Base-by-base conservation (phyloP, 2,113 vertebrate species). In the Phoenicopterus ruber region DNA sequence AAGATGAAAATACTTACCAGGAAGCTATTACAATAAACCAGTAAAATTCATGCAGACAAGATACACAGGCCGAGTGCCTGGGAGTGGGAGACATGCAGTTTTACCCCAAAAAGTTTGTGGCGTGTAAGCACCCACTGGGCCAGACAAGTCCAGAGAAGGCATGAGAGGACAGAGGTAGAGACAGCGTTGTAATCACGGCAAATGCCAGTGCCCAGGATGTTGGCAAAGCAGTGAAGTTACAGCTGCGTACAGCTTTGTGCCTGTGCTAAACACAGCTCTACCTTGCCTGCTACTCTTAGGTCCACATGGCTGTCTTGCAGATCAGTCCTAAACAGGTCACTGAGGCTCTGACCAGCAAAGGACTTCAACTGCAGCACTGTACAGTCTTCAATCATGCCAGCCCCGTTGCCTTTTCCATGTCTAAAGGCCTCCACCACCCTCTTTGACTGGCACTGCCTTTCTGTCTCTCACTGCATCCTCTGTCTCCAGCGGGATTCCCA, bases 141-240 rank as follows among this genome's bases (percentile, higher is more conserved):
- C 83, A 52, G 54, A 13, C 6, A 44, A 38, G 59, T 3, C n/a
- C 40, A 36, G 29, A 40, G 71, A 26, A 82, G 42, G 28, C 40
- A 42, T 1, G 18, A 57, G 24, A 81, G 50, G 34, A 83, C 13
- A 52, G 80, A 61, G 34, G 46, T 16, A 69, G 17, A 12, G 31
- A 8, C 17, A 38, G 36, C 0, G 0, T 1, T 44, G 25, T 9
- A 14, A 18, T 3, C 0, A 0, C 9, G 26, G 31, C 61, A 92
- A 36, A 20, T 10, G 47, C 40, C 50, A 40, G 54, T 0, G 1
- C 8, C 26, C 65, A 38, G 0, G 2, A 21, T 5, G 47, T 5
- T 10, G 16, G 58, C 18, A 73, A 73, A 58, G 74, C 70, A 28
- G 13, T 59, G 52, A 25, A 79, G 34, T 18, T 36, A n/a, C 72